phyloP scores from a whole-genome alignment of 2,797 vertebrate species.

The Poliocrania exsul region DNA sequence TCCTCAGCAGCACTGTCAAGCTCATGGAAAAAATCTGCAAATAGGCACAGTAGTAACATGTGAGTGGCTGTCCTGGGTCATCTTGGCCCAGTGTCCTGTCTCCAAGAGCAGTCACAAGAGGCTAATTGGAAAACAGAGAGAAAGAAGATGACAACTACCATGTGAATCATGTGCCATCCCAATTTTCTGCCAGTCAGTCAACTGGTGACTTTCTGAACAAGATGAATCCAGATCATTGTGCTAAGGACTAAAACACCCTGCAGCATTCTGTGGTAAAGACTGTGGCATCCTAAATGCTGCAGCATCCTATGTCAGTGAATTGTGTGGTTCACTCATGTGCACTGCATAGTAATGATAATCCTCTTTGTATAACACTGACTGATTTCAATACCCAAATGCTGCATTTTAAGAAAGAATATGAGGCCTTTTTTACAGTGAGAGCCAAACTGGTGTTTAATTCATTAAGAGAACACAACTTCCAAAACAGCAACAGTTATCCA shows the following conservation, averaged over 20 bases:
- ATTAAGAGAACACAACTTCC: background rate
- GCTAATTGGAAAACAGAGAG: background rate
- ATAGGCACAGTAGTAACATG: background rate
- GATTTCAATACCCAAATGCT: background rate
- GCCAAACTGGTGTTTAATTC: slow-evolving; percentile 5
- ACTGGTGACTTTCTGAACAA: background rate
- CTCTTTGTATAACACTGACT: background rate
- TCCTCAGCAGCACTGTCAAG: background rate
- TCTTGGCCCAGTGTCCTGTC: background rate
- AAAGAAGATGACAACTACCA: background rate
- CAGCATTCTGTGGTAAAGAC: background rate
- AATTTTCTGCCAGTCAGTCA: background rate
- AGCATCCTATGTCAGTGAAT: background rate
- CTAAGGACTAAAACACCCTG: background rate
- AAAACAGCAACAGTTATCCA: background rate
- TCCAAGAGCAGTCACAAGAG: background rate
- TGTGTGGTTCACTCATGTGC: background rate
- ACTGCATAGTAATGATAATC: background rate
- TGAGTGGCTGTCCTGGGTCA: background rate
- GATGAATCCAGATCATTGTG: background rate
- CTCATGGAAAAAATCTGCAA: background rate
- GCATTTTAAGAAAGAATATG: background rate
- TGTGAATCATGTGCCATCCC: background rate
- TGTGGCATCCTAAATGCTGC: background rate
- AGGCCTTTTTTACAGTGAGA: background rate